A percentile compares a stretch with the other conserved stretches of the same genome.
Evolutionary conservation across 2,113 vertebrate species (phyloP).

Genomic region (Lipophrys pholis): DNA sequence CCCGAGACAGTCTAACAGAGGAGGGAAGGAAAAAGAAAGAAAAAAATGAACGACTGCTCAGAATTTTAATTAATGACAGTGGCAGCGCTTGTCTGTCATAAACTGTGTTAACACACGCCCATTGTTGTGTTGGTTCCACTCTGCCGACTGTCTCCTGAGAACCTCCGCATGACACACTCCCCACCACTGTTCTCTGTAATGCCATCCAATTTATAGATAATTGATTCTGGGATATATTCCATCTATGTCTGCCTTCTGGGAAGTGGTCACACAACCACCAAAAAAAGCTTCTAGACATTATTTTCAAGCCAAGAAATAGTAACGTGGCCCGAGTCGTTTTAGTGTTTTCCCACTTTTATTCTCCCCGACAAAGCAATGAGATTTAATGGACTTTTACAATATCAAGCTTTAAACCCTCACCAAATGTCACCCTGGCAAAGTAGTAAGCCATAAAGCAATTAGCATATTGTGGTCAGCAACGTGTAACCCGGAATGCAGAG

Average conservation of each 20-base stretch:
- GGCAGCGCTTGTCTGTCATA: slow-evolving; percentile 35
- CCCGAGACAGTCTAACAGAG: slow-evolving; percentile 3
- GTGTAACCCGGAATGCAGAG: slow-evolving; percentile 10
- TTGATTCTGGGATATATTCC: slow-evolving; percentile 71
- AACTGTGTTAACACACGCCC: slow-evolving; percentile 49
- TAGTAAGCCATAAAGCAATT: slow-evolving; percentile 19
- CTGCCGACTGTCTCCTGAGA: slow-evolving; percentile 34
- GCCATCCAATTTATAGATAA: slow-evolving; percentile 58
- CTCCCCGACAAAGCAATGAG: slow-evolving; percentile 26
- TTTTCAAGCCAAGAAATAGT: slow-evolving; percentile 40
- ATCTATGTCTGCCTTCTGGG: slow-evolving; percentile 59
- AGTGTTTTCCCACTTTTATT: slow-evolving; percentile 37
- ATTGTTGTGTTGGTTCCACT: slow-evolving; percentile 46
- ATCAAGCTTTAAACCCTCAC: slow-evolving; percentile 6
- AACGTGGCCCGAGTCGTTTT: slow-evolving; percentile 33
- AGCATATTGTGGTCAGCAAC: slow-evolving; percentile 9
- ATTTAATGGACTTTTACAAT: slow-evolving; percentile 44
- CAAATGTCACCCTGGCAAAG: slow-evolving; percentile 46
- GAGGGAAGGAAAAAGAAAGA: slow-evolving; percentile 10
- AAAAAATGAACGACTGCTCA: slow-evolving; percentile 41
- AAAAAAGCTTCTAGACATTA: slow-evolving; percentile 46
- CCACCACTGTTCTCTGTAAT: slow-evolving; percentile 57
- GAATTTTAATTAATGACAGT: slow-evolving; percentile 62
- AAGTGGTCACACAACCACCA: slow-evolving; percentile 63
- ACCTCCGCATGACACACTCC: slow-evolving; percentile 29